Evolutionary conservation across 1,140 invertebrate genomes (phyloP).

Genomic region (Coenobita brevimanus): DNA sequence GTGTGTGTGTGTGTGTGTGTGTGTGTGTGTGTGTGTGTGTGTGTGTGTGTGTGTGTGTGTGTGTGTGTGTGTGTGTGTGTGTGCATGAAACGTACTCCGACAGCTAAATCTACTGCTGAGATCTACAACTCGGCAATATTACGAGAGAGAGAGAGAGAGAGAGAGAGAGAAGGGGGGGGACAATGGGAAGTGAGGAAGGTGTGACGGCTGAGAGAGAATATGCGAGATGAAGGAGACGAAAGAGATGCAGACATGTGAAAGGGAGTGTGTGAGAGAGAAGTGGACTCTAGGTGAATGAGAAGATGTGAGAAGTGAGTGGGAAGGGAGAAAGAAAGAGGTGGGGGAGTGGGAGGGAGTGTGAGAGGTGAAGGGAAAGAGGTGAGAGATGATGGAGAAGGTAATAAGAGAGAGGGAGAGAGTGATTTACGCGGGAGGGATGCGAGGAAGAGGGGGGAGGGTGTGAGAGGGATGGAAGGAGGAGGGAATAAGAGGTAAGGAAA

Average conservation of each 20-base stretch:
- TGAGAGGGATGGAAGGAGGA: too few relatives aligned
- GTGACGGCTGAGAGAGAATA: neutral
- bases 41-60: neutral
- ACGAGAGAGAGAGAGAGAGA: neutral
- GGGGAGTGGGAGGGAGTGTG: neutral
- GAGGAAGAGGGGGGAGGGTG: neutral
- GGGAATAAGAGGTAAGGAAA: too few relatives aligned
- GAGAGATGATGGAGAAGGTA: neutral
- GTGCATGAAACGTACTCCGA: neutral
- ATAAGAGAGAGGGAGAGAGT: neutral
- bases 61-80: neutral
- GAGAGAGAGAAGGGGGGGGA: neutral
- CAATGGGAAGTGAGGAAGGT: neutral
- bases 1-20: neutral
- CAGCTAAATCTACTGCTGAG: neutral
- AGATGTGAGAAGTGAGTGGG: neutral
- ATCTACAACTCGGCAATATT: neutral
- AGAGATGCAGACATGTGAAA: neutral
- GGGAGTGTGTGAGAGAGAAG: neutral
- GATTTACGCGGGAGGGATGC: neutral
- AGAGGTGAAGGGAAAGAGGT: neutral
- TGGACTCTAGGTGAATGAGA: neutral
- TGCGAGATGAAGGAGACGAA: too few relatives aligned
- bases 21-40: slow-evolving; percentile 4
- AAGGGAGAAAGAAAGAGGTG: neutral